These are phyloP conservation scores for Enoplolaimus lenunculus DNA, from an alignment of 2,888 invertebrate species.

Conservation along the genomic window DNA sequence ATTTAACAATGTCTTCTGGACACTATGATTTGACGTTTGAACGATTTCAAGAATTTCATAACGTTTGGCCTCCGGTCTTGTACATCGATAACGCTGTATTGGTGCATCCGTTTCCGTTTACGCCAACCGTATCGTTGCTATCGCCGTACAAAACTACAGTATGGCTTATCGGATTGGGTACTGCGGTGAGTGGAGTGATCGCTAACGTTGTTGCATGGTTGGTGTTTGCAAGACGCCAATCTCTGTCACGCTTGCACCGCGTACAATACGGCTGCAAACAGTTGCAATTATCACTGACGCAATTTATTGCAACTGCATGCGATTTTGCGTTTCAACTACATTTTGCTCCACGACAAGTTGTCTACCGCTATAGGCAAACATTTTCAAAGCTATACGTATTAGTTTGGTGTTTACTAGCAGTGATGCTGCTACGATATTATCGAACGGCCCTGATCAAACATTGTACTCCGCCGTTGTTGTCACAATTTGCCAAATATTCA, in stretches of 20 bases:
- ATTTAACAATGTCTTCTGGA: neutral
- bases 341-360: neutral
- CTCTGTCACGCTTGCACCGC: too few relatives aligned
- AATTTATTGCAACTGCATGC: too few relatives aligned
- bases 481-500: neutral
- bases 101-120: neutral
- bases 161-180: neutral
- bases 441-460: neutral
- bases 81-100: neutral
- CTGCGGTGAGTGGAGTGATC: neutral
- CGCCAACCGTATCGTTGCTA: neutral
- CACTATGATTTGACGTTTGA: neutral
- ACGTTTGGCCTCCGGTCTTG: neutral
- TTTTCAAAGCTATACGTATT: neutral
- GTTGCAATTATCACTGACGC: too few relatives aligned
- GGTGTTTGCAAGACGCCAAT: too few relatives aligned
- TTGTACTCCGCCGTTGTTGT: neutral
- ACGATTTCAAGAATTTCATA: neutral
- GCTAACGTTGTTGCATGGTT: neutral
- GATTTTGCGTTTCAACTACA: neutral
- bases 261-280: too few relatives aligned
- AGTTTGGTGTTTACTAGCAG: neutral
- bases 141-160: neutral
- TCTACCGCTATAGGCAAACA: neutral
- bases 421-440: neutral